Conservation (phyloP, 2,888 invertebrate genomes). For the Bursaphelenchus okinawaensis region DNA sequence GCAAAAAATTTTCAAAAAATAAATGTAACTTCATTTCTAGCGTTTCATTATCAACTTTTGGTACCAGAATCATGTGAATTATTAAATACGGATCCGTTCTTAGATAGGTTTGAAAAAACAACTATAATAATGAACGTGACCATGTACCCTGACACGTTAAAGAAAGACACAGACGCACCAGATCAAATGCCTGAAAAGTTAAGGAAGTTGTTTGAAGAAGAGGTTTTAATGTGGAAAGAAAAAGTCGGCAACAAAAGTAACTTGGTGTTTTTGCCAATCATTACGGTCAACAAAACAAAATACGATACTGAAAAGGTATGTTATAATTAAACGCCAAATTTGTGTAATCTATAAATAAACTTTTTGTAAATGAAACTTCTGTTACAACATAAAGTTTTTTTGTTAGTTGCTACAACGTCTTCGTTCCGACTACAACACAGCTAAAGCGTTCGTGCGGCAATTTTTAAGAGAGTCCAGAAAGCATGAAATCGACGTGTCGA, state of each 20-base stretch:
- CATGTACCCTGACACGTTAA: neutral
- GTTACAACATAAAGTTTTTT: neutral
- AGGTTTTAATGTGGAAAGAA: neutral
- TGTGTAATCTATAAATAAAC: neutral
- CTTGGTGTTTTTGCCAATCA: neutral
- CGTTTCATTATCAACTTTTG: neutral
- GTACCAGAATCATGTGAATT: neutral
- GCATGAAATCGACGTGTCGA: neutral
- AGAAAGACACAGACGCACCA: neutral
- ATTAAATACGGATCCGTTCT: neutral
- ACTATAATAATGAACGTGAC: neutral
- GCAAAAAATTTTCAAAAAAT: too few relatives aligned
- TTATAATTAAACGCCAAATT: neutral
- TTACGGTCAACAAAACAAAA: neutral
- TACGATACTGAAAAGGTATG: neutral
- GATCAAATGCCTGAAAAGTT: neutral
- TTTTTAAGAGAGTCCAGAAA: neutral
- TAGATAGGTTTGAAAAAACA: neutral
- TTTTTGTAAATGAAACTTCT: neutral
- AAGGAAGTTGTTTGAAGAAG: neutral
- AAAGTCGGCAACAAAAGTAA: neutral
- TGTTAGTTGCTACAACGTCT: neutral
- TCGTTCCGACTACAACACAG: neutral
- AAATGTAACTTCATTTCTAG: too few relatives aligned
- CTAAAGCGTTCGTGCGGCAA: neutral